phyloP scores from a whole-genome alignment of 2,888 invertebrate species.

The Orthosia cruda region DNA sequence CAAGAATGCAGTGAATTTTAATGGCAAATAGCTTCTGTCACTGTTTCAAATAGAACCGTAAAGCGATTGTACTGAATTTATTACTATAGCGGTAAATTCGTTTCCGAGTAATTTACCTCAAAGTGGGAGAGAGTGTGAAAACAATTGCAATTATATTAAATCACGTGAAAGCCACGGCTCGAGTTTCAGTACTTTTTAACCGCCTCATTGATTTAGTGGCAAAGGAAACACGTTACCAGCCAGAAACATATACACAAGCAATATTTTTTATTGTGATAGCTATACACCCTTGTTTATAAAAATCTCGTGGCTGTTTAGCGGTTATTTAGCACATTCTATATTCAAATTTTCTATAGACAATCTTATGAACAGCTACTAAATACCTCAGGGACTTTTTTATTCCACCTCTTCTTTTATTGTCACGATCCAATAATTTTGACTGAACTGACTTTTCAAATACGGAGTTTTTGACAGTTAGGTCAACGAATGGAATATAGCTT shows the following conservation, averaged over 20 bases:
- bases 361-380: too few relatives aligned
- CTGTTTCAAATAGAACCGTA: slow-evolving; percentile 22
- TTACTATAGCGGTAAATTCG: slow-evolving; percentile 35
- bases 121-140: slow-evolving; percentile 52
- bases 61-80: slow-evolving; percentile 38
- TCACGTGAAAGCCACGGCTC: slow-evolving; percentile 47
- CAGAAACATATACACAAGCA: neutral
- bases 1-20: neutral
- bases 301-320: too few relatives aligned
- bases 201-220: slow-evolving; percentile 31
- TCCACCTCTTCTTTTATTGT: neutral
- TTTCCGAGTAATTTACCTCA: slow-evolving; percentile 57
- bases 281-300: too few relatives aligned
- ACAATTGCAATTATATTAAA: slow-evolving; percentile 62
- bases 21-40: slow-evolving; percentile 2
- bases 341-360: too few relatives aligned
- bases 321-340: too few relatives aligned
- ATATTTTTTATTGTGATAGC: neutral
- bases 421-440: too few relatives aligned
- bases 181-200: slow-evolving; percentile 45
- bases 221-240: neutral
- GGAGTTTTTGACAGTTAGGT: neutral
- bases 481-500: neutral
- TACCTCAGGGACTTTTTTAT: too few relatives aligned
- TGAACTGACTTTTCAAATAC: neutral